A percentile compares a stretch with the other conserved stretches of the same genome.
Evolutionary conservation across 1,140 invertebrate species (phyloP).

Genomic region (Achroia grisella): DNA sequence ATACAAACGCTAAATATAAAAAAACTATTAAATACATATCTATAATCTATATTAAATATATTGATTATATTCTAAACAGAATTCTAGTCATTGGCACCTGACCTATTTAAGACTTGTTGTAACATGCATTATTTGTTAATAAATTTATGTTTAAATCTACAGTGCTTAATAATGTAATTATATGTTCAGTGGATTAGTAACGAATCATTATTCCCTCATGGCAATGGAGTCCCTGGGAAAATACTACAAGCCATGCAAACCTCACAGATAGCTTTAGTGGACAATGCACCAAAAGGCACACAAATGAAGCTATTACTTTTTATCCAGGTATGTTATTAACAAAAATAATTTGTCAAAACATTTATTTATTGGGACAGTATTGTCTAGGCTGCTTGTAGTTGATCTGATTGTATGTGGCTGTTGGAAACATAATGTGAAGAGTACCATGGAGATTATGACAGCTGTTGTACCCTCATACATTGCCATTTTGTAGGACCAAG

Average conservation of each 20-base stretch:
- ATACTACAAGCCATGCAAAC: constrained; percentile 81
- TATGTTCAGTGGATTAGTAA: constrained; percentile 80
- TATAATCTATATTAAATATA: constrained; percentile 4
- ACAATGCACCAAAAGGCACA: constrained; percentile 87
- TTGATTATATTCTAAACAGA: constrained; percentile 7
- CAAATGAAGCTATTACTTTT: constrained; percentile 91
- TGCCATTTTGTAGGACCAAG: too few species aligned
- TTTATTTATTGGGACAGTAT: neutral
- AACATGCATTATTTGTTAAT: neutral
- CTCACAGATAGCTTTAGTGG: constrained; percentile 82
- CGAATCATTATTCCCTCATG: constrained; percentile 78
- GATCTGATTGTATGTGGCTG: neutral
- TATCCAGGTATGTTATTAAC: constrained; percentile 74
- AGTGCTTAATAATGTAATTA: constrained; percentile 7
- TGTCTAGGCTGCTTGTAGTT: neutral
- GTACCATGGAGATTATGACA: neutral
- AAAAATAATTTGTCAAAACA: constrained; percentile 10
- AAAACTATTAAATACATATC: too few species aligned
- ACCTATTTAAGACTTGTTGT: too few species aligned
- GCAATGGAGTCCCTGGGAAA: constrained; percentile 79
- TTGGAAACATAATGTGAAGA: neutral
- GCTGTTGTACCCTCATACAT: neutral
- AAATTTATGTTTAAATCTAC: neutral
- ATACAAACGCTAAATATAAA: too few species aligned
- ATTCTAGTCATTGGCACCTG: too few species aligned